A percentile compares a stretch with the other conserved stretches of the same genome.
Evolutionary conservation across 2,113 vertebrate genomes (phyloP).

Genomic region (Xiphophorus maculatus): DNA sequence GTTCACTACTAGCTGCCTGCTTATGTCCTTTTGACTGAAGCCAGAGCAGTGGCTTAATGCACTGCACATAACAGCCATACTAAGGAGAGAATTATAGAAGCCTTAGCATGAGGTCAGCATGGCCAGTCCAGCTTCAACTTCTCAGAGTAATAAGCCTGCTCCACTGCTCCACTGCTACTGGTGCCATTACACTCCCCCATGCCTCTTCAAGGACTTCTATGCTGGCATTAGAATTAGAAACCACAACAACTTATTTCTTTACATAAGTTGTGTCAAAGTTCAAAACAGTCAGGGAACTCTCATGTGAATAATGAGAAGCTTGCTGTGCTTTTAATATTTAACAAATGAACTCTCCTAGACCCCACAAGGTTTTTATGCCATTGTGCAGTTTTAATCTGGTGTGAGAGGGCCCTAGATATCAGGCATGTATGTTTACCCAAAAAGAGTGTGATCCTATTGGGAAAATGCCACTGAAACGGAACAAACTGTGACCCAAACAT

Average conservation of each 20-base stretch:
- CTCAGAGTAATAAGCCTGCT: background rate
- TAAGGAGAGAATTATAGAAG: no score
- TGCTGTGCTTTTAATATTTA: background rate
- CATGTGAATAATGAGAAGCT: background rate
- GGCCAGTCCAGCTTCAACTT: background rate
- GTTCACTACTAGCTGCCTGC: no score
- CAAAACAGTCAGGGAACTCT: background rate
- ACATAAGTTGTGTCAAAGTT: background rate
- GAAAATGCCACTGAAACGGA: conserved; percentile 15
- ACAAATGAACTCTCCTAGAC: background rate
- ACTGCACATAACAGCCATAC: no score
- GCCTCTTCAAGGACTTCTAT: no score
- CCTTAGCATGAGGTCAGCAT: background rate
- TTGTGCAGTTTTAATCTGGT: background rate
- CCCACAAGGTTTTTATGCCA: background rate
- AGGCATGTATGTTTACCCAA: background rate
- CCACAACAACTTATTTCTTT: background rate
- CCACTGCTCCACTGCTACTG: background rate
- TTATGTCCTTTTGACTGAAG: no score
- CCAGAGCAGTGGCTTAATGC: no score
- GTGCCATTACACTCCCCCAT: background rate
- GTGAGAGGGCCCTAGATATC: background rate
- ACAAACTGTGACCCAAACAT: background rate
- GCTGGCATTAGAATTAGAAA: background rate
- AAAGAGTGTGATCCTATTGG: conserved; percentile 1